Evolutionary conservation across 1,140 invertebrate species (phyloP), one percentile per base, ranked within the genome.

Genomic region (Bombus vancouverensis): DNA sequence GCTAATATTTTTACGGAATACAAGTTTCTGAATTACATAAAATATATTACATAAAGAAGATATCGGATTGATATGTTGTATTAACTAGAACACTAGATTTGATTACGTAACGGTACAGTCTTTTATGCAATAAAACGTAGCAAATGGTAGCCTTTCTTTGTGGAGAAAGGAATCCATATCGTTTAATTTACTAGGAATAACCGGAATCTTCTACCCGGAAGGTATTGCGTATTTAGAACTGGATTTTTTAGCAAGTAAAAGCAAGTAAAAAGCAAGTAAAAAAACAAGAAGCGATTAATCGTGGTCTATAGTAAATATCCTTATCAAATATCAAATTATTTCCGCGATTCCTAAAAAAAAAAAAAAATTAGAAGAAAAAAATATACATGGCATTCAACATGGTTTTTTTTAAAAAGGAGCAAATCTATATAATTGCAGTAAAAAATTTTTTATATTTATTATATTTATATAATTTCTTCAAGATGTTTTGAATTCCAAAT

Each of bases 11-110:
- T 47, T 13, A 9, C 18, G 12, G 12, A 70, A 53, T 42, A 53
- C 13, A 37, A 34, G 65, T 71, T 83, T 37, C 28, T 12, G 39
- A 84, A 84, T 84, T 84, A 77, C 25, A 71, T 84, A 78, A 78
- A 78, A 13, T 59, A 44, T 44, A 71, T 84, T 84, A 71, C 44
- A 34, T 84, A 84, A 84, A 70, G 47, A 42, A 44, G 47, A 13
- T 78, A 59, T 78, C 65, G 47, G 22, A 84, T 71, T 78, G 10
- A 78, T 71, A 78, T 22, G 18, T 59, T 84, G 28, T 62, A 32
- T 59, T 71, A 34, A 78, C n/a, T 42, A 65, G 65, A 70, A 59
- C 39, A 44, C 15, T 44, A 83, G 28, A 65, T 47, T 57, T 47
- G 44, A 10, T 84, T 84, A 44, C n/a, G n/a, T n/a, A 59, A 84